Conservation (phyloP, 2,113 vertebrate species). For the Phyllostomus discolor region DNA sequence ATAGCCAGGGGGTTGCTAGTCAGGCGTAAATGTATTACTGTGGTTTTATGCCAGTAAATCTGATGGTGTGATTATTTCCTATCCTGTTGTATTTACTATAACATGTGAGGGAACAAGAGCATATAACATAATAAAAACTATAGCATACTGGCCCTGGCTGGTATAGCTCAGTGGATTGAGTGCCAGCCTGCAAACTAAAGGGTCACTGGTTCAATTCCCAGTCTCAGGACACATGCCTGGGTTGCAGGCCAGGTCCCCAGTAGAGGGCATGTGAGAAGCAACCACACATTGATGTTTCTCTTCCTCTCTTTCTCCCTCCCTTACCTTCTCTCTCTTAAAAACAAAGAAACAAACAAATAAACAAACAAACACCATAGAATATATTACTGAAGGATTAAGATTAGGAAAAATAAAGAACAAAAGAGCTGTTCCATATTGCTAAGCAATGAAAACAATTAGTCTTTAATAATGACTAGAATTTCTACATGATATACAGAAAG, state of each 20-base stretch:
- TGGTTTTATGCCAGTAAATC: not conserved
- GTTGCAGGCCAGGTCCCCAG: too few species aligned
- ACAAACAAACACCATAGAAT: not conserved
- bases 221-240: too few species aligned
- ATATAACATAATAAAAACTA: not conserved
- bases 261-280: too few species aligned
- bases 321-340: too few species aligned
- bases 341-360: too few species aligned
- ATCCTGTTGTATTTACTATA: not conserved
- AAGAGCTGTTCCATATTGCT: not conserved
- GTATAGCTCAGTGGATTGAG: too few species aligned
- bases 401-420: not conserved
- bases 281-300: too few species aligned
- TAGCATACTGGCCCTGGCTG: not conserved
- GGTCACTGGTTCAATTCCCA: too few species aligned
- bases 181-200: too few species aligned
- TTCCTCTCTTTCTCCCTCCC: too few species aligned
- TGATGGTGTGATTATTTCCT: not conserved
- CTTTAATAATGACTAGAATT: constrained; percentile 9
- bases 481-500: not conserved
- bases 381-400: not conserved
- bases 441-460: constrained; percentile 25
- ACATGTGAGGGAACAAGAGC: not conserved
- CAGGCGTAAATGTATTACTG: not conserved
- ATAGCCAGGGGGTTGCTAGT: not conserved